phyloP scores from a whole-genome alignment of 1,140 invertebrate species.

The Fopius arisanus region DNA sequence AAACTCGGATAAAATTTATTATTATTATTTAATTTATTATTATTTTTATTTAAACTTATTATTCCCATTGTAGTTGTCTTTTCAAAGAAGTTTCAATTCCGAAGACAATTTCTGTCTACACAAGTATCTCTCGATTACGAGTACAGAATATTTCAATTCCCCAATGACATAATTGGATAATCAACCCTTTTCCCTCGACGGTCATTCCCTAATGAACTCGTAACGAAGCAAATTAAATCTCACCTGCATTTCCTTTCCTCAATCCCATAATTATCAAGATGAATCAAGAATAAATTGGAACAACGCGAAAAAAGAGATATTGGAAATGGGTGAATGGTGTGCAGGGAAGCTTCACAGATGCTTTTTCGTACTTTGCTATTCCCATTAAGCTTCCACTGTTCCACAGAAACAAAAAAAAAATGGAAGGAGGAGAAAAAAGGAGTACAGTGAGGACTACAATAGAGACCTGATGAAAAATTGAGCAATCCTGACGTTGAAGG shows the following conservation, averaged over 20 bases:
- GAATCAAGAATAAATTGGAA: slow-evolving; percentile 10
- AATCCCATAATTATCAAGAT: neutral
- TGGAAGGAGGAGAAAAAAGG: slow-evolving; percentile 6
- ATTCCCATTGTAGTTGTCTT: too few species aligned
- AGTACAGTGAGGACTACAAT: slow-evolving; percentile 15
- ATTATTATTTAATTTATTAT: too few species aligned
- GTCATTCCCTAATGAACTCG: too few species aligned
- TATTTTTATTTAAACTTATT: too few species aligned
- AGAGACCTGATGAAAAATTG: slow-evolving; percentile 31
- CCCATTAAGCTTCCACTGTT: slow-evolving; percentile 5
- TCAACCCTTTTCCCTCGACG: too few species aligned
- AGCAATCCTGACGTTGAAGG: slow-evolving; percentile 27
- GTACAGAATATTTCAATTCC: too few species aligned
- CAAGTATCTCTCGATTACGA: too few species aligned
- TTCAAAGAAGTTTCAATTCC: too few species aligned
- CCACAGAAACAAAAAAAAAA: neutral
- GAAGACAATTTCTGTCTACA: too few species aligned
- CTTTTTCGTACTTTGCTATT: neutral
- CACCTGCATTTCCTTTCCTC: neutral
- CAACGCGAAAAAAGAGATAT: slow-evolving; percentile 14
- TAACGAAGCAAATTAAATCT: neutral
- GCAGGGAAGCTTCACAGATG: neutral
- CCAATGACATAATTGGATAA: too few species aligned
- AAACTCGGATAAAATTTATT: too few species aligned
- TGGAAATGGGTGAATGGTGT: slow-evolving; percentile 12